Evolutionary conservation across 2,888 invertebrate genomes (phyloP).

Genomic region (Meghimatium bilineatum): DNA sequence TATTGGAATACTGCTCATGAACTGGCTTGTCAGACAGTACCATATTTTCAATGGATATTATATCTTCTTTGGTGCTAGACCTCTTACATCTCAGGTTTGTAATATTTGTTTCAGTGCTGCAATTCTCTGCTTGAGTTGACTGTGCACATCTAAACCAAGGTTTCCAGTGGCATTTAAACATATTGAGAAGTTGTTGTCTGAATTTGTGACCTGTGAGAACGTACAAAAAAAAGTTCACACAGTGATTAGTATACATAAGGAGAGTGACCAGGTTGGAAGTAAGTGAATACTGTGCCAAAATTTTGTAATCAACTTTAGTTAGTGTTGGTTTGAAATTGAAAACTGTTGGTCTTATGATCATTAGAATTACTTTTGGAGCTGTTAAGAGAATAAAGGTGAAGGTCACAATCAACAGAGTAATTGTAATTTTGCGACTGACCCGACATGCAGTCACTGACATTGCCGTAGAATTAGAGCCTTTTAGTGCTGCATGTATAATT

Average conservation of each 20-base stretch:
- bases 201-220: conserved; percentile 64
- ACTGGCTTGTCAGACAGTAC: neutral
- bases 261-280: conserved; percentile 57
- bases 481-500: conserved; percentile 47
- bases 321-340: conserved; percentile 55
- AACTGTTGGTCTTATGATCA: conserved; percentile 59
- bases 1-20: neutral
- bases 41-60: neutral
- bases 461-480: conserved; percentile 7
- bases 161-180: conserved; percentile 28
- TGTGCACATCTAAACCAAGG: neutral
- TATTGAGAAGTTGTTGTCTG: conserved; percentile 58
- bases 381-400: conserved; percentile 64
- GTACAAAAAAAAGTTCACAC: conserved; percentile 67
- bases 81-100: conserved; percentile 1
- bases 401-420: conserved; percentile 65
- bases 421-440: conserved; percentile 60
- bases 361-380: conserved; percentile 66
- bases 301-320: conserved; percentile 49
- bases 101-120: conserved; percentile 8
- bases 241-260: conserved; percentile 64
- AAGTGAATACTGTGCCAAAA: conserved; percentile 57
- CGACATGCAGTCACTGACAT: conserved; percentile 21
- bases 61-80: neutral
- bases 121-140: neutral